Evolutionary conservation across 1,140 invertebrate genomes (phyloP).

Genomic region (Tyrophagus putrescentiae): DNA sequence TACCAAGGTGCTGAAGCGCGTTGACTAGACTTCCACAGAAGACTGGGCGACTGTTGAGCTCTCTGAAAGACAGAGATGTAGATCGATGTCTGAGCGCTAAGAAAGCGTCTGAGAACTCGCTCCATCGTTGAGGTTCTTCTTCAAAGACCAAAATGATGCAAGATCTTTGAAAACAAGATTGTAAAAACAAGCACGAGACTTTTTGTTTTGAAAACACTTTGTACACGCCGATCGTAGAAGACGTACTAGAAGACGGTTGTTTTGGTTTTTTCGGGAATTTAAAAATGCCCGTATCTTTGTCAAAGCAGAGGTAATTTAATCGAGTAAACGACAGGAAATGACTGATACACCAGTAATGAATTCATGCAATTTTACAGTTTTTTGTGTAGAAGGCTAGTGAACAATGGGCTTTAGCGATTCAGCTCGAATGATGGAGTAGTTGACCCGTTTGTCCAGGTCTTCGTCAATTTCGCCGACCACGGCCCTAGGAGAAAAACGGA

Average conservation of each 20-base stretch:
- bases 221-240: too few species aligned
- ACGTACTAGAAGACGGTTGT: not conserved
- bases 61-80: too few species aligned
- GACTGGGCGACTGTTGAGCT: too few species aligned
- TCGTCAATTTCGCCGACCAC: constrained; percentile 84
- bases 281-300: not conserved
- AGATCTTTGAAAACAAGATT: constrained; percentile 6
- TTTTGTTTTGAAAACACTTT: too few species aligned
- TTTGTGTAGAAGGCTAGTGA: too few species aligned
- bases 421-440: constrained; percentile 66
- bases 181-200: too few species aligned
- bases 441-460: constrained; percentile 64
- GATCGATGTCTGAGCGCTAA: too few species aligned
- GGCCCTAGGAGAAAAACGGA: constrained; percentile 44
- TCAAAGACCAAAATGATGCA: too few species aligned
- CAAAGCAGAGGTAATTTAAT: not conserved
- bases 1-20: too few species aligned
- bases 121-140: not conserved
- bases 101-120: not conserved
- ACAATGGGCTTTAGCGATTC: constrained; percentile 73
- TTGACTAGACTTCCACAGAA: too few species aligned
- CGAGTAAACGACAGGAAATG: not conserved
- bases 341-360: not conserved
- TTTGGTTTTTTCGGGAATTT: not conserved
- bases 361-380: too few species aligned